These are phyloP conservation scores for Acridotheres tristis DNA, from an alignment of 2,797 vertebrate species.

Conservation along the genomic window DNA sequence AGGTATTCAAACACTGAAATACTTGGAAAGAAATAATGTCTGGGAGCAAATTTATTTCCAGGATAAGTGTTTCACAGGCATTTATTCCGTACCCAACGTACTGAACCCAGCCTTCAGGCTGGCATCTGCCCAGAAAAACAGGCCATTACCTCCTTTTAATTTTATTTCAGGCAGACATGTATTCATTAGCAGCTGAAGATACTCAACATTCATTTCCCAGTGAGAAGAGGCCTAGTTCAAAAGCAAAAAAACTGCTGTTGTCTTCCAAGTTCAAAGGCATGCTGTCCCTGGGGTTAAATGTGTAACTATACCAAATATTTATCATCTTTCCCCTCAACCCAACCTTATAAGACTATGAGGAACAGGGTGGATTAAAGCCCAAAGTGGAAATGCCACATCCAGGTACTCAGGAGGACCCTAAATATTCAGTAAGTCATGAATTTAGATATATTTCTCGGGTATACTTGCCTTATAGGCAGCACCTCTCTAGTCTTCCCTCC, in stretches of 20 bases:
- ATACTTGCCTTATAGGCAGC: not conserved
- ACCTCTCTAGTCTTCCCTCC: not conserved
- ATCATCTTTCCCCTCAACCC: not conserved
- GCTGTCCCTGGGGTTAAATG: not conserved
- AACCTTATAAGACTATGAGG: not conserved
- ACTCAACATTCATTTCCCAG: not conserved
- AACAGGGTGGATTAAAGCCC: not conserved
- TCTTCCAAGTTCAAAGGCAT: not conserved
- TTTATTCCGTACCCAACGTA: not conserved
- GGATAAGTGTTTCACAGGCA: not conserved
- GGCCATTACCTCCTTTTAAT: not conserved
- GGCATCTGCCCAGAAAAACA: not conserved
- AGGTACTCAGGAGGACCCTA: not conserved
- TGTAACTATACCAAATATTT: not conserved
- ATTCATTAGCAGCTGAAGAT: not conserved
- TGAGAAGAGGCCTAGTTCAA: not conserved
- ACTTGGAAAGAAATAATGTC: not conserved
- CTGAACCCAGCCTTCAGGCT: not conserved
- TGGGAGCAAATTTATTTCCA: not conserved
- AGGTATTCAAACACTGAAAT: not conserved
- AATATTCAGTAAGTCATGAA: fast-evolving
- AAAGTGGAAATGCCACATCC: not conserved
- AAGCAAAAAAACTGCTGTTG: not conserved
- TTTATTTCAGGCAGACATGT: not conserved
- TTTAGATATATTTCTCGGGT: not conserved